Evolutionary conservation across 1,140 invertebrate species (phyloP), one percentile per base, ranked within the genome.

Genomic region (Calliphora vicina): DNA sequence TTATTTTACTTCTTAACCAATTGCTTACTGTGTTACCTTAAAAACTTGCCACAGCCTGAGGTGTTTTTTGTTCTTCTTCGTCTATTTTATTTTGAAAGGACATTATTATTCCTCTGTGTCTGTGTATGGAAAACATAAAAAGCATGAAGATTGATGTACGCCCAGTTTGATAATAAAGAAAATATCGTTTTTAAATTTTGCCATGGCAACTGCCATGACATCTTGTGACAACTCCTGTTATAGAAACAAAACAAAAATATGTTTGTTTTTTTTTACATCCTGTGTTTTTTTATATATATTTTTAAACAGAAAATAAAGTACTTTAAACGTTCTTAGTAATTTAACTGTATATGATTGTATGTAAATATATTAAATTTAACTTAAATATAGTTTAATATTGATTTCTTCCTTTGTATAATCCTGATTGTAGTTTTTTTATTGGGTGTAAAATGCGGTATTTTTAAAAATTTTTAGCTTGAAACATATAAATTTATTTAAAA

Each of bases 81-180:
- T 57, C 5, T 57, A n/a, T 57, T 57, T n/a, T 57, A 57, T 57
- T 57, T 57, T 12, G n/a, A 67, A 23, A 25, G 23, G 61, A 67
- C 61, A 67, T 17, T 57, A 67, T 17, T 57, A 57, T 20, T 67
- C 61, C 61, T 67, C 6, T 67, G 20, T 67, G 20, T 67, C 8
- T 20, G 57, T 67, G 2, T 23, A 57, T 57, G 45, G 17, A 57
- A 17, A 67, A 67, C 57, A 67, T 67, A 6, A 67, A 67, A 23
- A 23, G 61, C 61, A 25, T 67, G 61, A 67, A 67, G 61, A 67
- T 67, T 67, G 61, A 67, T 67, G 61, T 67, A 67, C 61, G 61
- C 61, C 61, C 61, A 23, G 57, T 67, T 67, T 67, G 57, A 67
- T 67, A 67, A 67, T 17, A 23, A 67, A 20, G 20, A 67, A 67